Evolutionary conservation across 2,888 invertebrate species (phyloP).

Genomic region (Campoplex nolae): DNA sequence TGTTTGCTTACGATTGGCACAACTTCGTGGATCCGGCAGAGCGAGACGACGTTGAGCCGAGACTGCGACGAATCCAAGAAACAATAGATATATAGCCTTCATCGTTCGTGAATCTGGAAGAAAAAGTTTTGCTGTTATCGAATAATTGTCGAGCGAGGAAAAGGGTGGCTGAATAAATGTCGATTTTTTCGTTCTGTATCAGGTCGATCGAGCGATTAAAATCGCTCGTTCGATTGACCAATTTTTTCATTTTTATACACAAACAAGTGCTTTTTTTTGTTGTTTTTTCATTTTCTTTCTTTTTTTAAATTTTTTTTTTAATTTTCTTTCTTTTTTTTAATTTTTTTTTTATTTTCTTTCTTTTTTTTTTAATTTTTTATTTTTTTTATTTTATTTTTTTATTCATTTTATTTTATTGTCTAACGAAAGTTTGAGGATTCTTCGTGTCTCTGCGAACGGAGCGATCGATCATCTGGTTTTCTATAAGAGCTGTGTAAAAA

Average conservation of each 20-base stretch:
- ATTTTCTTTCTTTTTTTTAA: too few species aligned
- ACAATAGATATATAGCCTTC: slow-evolving; percentile 85
- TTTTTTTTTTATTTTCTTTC: too few species aligned
- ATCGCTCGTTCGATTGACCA: not conserved
- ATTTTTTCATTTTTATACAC: too few species aligned
- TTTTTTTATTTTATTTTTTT: too few species aligned
- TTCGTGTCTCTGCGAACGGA: not conserved
- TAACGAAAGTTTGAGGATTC: not conserved
- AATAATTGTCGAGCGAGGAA: not conserved
- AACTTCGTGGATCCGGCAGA: slow-evolving; percentile 95
- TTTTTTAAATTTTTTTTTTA: too few species aligned
- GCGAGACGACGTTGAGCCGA: slow-evolving; percentile 94
- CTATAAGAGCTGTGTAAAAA: too few species aligned
- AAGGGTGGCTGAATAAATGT: not conserved
- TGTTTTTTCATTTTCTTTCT: not conserved
- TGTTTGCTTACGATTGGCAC: slow-evolving; percentile 92
- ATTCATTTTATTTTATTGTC: too few species aligned
- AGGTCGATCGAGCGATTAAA: too few species aligned
- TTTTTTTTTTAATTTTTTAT: too few species aligned
- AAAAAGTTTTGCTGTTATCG: not conserved
- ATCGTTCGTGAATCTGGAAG: slow-evolving; percentile 76
- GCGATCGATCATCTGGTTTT: not conserved
- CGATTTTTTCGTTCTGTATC: not conserved
- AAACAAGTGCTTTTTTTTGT: too few species aligned
- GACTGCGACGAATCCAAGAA: slow-evolving; percentile 88